Evolutionary conservation across 2,888 invertebrate species (phyloP), one percentile per base, ranked within the genome.

Genomic region (Eucera pruinosa): DNA sequence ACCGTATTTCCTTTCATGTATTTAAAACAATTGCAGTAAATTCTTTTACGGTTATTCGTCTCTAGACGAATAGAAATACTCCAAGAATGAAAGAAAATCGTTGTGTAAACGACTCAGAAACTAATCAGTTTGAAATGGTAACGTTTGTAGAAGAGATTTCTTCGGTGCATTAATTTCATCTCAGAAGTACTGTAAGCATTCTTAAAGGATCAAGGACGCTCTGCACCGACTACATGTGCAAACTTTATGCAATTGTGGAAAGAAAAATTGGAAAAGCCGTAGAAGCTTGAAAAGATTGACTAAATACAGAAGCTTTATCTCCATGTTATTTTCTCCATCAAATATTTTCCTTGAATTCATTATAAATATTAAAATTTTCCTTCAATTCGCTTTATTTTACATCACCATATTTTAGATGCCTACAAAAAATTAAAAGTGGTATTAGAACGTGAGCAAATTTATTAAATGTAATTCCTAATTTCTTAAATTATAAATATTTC

Each of bases 111-210:
- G 25, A 11, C 30, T 7, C n/a, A 13, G 13, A 11, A 55, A 64
- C n/a, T 27, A 54, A 45, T 71, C 64, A 47, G 20, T 23, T 18
- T 33, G 36, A 54, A 47, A 20, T 25, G 3, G 18, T 25, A 39
- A 54, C 18, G 36, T 64, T 70, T 58, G 20, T 41, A 18, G 33
- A 54, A 20, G 27, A 39, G 47, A 54, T 54, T 55, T 54, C 47
- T 20, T 54, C 45, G 39, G 7, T 54, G 45, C 54, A 64, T 64
- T 64, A 54, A 68, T 52, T 61, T 61, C 25, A 18, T 33, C 25
- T 18, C 4, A 4, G 23, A 27, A 27, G 13, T 45, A 18, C 25
- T 61, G 13, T 18, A 33, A 60, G 41, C 23, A 50, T 61, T 50
- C 33, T 61, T 33, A 43, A 48, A 57, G 15, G 13, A 18, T 13